Evolutionary conservation across 2,113 vertebrate species (phyloP).

Genomic region (Pantherophis guttatus): DNA sequence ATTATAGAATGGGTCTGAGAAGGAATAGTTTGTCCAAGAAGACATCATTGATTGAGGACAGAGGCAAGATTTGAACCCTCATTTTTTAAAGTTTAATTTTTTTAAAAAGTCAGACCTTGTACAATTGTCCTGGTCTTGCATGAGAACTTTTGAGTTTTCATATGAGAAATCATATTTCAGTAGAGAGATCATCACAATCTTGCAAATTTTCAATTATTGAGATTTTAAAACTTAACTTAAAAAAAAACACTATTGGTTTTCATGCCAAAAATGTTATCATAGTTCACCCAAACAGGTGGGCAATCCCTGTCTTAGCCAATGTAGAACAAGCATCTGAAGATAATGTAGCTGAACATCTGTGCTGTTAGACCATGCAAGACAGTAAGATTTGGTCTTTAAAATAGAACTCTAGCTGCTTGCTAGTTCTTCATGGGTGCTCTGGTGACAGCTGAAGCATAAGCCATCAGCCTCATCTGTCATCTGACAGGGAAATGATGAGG

Average conservation of each 20-base stretch:
- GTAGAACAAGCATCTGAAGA: neutral
- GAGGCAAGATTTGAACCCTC: neutral
- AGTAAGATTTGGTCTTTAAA: neutral
- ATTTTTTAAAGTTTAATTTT: neutral
- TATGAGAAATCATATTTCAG: neutral
- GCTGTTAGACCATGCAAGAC: neutral
- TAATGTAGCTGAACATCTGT: neutral
- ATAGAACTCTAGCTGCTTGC: neutral
- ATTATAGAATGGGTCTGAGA: neutral
- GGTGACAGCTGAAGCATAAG: constrained; percentile 9
- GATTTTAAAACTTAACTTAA: neutral
- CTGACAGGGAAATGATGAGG: constrained; percentile 15
- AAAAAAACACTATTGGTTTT: neutral
- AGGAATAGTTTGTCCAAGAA: neutral
- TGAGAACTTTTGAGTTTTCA: neutral
- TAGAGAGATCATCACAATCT: neutral
- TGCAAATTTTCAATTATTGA: neutral
- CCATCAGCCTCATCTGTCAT: constrained; percentile 11
- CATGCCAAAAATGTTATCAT: neutral
- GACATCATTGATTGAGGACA: neutral
- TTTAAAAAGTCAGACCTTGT: neutral
- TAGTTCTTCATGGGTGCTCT: constrained; percentile 27
- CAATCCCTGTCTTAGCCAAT: neutral
- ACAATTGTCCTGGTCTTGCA: neutral
- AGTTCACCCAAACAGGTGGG: neutral